Evolutionary conservation across 2,113 vertebrate genomes (phyloP).

Genomic region (Hyla sarda): DNA sequence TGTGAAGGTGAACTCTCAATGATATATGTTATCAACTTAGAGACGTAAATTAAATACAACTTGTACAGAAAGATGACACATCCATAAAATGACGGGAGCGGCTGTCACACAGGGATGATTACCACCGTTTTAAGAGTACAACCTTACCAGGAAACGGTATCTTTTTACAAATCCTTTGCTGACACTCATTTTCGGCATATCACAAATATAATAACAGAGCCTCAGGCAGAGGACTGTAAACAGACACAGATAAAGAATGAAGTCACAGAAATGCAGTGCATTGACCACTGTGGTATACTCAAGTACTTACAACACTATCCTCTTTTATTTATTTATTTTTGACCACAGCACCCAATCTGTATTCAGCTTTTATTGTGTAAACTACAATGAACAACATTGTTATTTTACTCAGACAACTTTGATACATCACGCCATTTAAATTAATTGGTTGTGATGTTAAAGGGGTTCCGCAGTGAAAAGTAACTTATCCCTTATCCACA

Average conservation of each 20-base stretch:
- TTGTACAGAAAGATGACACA: conserved; percentile 38
- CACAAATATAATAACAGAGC: not conserved
- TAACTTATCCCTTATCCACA: too few species aligned
- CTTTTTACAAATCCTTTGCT: conserved; percentile 26
- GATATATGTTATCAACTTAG: conserved; percentile 43
- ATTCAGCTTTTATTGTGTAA: too few species aligned
- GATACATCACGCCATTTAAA: too few species aligned
- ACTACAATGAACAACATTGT: too few species aligned
- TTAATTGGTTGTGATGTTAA: too few species aligned
- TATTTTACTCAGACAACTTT: too few species aligned
- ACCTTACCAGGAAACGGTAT: conserved; percentile 3
- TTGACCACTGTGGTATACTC: not conserved
- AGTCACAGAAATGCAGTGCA: not conserved
- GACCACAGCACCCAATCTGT: too few species aligned
- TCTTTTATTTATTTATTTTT: too few species aligned
- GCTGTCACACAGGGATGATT: conserved; percentile 43
- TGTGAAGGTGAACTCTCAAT: conserved; percentile 51
- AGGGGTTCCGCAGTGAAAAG: too few species aligned
- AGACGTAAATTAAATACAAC: conserved; percentile 38
- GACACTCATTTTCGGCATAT: conserved; percentile 25
- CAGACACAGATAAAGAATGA: not conserved
- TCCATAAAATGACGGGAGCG: conserved; percentile 25
- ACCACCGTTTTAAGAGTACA: conserved; percentile 36
- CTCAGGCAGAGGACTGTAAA: not conserved
- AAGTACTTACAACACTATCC: not conserved